Percentiles rank a stretch among this genome's conserved stretches.
These are phyloP conservation scores for Cryptocheilus praepositus DNA, from an alignment of 2,888 invertebrate species.

Conservation along the genomic window DNA sequence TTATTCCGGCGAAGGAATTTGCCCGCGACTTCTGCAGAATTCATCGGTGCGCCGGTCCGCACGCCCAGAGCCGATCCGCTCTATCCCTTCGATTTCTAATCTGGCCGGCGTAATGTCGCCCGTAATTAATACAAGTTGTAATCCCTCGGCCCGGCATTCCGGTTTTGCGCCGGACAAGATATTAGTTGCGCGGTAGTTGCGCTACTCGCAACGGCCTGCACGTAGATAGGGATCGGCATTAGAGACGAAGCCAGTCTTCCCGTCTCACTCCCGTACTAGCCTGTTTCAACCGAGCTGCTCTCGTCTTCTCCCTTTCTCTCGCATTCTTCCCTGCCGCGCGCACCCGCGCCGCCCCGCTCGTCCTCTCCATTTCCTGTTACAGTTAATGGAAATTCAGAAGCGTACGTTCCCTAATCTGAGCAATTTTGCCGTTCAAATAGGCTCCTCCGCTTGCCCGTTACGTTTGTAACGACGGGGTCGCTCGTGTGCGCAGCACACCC, in stretches of 20 bases:
- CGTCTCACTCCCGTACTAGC: conserved; percentile 24
- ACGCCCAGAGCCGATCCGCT: not conserved
- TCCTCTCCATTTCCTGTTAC: conserved; percentile 67
- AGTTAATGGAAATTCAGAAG: conserved; percentile 72
- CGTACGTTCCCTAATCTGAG: conserved; percentile 67
- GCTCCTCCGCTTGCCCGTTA: conserved; percentile 37
- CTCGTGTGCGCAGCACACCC: not conserved
- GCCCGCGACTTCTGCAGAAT: conserved; percentile 47
- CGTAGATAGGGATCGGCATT: conserved; percentile 70
- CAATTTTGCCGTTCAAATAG: conserved; percentile 65
- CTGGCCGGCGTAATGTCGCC: conserved; percentile 71
- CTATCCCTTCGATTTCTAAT: conserved; percentile 71
- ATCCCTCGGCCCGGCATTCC: conserved; percentile 68
- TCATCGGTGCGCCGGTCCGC: conserved; percentile 20
- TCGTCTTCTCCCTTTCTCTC: conserved; percentile 20
- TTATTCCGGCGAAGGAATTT: conserved; percentile 46
- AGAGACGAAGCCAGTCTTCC: conserved; percentile 54
- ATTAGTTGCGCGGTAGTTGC: conserved; percentile 68
- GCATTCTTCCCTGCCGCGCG: conserved; percentile 20
- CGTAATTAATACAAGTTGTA: conserved; percentile 74
- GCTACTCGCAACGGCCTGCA: conserved; percentile 54
- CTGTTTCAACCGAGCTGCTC: not conserved
- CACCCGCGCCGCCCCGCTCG: not conserved
- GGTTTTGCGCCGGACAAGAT: conserved; percentile 73
- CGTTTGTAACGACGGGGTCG: conserved; percentile 20